Percentiles rank a stretch among this genome's conserved stretches.
Conservation (phyloP, 2,888 invertebrate genomes). For the Chloroclysta siterata region DNA sequence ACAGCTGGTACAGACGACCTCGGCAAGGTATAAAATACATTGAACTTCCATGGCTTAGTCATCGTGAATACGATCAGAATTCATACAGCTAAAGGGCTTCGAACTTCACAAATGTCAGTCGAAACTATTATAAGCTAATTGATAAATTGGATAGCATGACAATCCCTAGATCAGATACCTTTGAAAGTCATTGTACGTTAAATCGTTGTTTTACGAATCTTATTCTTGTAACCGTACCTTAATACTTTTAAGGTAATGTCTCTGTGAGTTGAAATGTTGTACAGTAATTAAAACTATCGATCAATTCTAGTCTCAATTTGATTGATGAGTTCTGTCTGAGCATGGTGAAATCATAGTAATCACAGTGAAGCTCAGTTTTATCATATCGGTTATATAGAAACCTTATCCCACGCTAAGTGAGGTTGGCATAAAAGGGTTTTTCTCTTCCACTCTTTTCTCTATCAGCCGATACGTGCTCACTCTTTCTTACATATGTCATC, state of each 20-base stretch:
- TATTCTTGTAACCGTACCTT: neutral
- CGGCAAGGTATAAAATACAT: conserved; percentile 16
- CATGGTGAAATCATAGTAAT: neutral
- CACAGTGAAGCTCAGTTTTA: neutral
- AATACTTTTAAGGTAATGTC: too few relatives aligned
- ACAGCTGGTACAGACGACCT: conserved; percentile 13
- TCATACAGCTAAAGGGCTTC: conserved; percentile 12
- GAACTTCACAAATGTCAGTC: conserved; percentile 7
- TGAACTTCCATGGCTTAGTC: conserved; percentile 18
- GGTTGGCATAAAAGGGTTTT: too few relatives aligned
- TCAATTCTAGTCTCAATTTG: neutral
- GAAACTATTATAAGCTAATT: neutral
- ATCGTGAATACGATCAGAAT: conserved; percentile 5
- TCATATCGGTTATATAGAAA: neutral
- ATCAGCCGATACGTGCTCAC: neutral
- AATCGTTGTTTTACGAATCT: neutral
- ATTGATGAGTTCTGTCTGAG: neutral
- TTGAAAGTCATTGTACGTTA: conserved; percentile 6
- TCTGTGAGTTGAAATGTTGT: too few relatives aligned
- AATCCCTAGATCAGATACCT: conserved; percentile 1
- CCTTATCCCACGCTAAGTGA: too few relatives aligned
- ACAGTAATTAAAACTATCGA: neutral
- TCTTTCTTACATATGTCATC: too few relatives aligned
- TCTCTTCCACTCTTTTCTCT: neutral
- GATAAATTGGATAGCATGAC: conserved; percentile 17